Percentiles rank a stretch among this genome's conserved stretches.
These are phyloP conservation scores for Argynnis bischoffii DNA, from an alignment of 2,888 invertebrate genomes.

Conservation along the genomic window DNA sequence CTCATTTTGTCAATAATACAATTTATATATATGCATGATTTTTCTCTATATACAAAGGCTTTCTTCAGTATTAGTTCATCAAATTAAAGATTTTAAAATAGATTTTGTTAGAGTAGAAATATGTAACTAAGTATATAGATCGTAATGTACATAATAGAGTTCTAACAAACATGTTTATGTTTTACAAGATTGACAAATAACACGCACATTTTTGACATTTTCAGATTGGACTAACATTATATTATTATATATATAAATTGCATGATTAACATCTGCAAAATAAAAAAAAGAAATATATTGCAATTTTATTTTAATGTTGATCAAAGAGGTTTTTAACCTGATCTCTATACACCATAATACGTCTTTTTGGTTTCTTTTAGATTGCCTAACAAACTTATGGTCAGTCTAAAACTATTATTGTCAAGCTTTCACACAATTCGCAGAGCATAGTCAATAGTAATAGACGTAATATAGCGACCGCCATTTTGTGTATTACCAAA, in stretches of 20 bases:
- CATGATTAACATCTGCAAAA: slow-evolving; percentile 36
- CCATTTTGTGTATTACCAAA: not conserved
- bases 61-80: slow-evolving; percentile 23
- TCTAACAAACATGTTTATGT: slow-evolving; percentile 14
- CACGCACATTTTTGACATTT: slow-evolving; percentile 25
- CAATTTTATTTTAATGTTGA: not conserved
- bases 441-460: not conserved
- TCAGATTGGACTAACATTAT: slow-evolving; percentile 36
- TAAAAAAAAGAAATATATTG: slow-evolving; percentile 6
- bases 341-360: not conserved
- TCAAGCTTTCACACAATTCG: slow-evolving; percentile 7
- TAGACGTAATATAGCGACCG: not conserved
- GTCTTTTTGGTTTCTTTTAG: slow-evolving; percentile 8
- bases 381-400: not conserved
- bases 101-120: slow-evolving; percentile 24
- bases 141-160: slow-evolving; percentile 26
- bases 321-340: no score
- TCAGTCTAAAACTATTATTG: not conserved
- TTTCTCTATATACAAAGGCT: slow-evolving; percentile 25
- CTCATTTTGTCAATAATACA: slow-evolving; percentile 17
- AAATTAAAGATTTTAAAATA: slow-evolving; percentile 15
- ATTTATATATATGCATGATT: slow-evolving; percentile 32
- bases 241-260: slow-evolving; percentile 30
- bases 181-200: slow-evolving; percentile 23
- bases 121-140: slow-evolving; percentile 21